Evolutionary conservation across 2,888 invertebrate genomes (phyloP).

Genomic region (Netelia fuscicornis): DNA sequence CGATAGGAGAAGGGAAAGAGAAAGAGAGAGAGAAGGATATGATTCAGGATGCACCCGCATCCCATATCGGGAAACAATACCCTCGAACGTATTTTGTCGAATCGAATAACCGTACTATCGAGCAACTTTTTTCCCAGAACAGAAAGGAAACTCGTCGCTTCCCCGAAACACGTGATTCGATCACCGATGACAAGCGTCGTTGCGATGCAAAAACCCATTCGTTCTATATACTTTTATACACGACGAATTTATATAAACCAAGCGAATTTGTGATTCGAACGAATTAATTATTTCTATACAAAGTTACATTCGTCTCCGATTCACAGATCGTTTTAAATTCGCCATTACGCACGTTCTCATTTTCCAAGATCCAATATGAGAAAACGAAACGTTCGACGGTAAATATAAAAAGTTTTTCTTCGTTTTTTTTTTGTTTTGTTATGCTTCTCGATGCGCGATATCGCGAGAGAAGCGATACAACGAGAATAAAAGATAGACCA

Average conservation of each 20-base stretch:
- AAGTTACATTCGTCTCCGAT: too few relatives aligned
- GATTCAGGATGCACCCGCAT: conserved; percentile 57
- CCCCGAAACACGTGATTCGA: background rate
- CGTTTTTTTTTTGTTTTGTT: too few relatives aligned
- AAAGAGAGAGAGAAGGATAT: conserved; percentile 41
- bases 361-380: background rate
- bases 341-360: background rate
- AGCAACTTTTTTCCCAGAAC: conserved; percentile 27
- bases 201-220: too few relatives aligned
- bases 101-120: conserved; percentile 42
- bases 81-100: conserved; percentile 46
- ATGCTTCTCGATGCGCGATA: background rate
- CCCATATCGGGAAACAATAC: conserved; percentile 40
- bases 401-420: background rate
- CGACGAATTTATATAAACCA: too few relatives aligned
- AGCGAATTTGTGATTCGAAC: too few relatives aligned
- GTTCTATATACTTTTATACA: too few relatives aligned
- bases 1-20: background rate
- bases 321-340: too few relatives aligned
- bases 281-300: too few relatives aligned
- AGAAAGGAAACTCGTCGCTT: conserved; percentile 36
- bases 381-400: background rate
- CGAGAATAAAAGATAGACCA: background rate
- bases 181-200: too few relatives aligned
- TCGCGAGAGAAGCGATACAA: background rate